Evolutionary conservation across 2,797 vertebrate species (phyloP), one percentile per base, ranked within the genome.

Genomic region (Glossophaga mutica): DNA sequence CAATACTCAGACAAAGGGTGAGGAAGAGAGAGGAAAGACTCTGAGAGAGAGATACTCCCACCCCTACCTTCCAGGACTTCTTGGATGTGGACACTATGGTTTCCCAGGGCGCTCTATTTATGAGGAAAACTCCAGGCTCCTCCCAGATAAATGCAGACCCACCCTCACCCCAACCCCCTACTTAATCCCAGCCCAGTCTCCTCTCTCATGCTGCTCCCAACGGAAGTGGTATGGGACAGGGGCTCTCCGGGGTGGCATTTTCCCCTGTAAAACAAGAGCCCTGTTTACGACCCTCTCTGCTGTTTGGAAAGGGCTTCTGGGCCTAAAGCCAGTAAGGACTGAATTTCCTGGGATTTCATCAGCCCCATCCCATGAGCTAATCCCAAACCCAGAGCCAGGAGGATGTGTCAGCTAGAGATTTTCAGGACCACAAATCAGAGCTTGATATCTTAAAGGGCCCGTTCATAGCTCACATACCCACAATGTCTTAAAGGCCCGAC

Each of bases 281-380:
- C 65, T 96, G 78, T 97, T 94, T 96, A 74, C 26, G 94, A 97
- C 96, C 94, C 92, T 86, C 94, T 95, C 26, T 48, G 86, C 93
- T 70, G 70, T 94, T 87, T 92, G 94, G 92, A 97, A 89, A 96
- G 70, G 87, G 95, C 95, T 97, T 96, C 96, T 94, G 96, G 97
- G 97, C 97, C 96, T 52, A 39, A 21, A 32, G 95, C 97, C 97
- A 97, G 34, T 48, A n/a, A 97, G 89, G 91, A 86, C 91, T 68
- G 90, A 95, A 95, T 98, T 98, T 97, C 97, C 96, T 96, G 97
- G 96, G 96, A 97, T 97, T 98, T 98, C 97, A 97, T 98, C 97
- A 97, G 97, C 97, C 96, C 92, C 95, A 93, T 97, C 95, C 95
- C 97, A 97, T 97, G 95, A 97, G 96, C 97, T 96, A 97, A 98